Percentiles rank a stretch among this genome's conserved stretches.
Conservation (phyloP, 1,140 invertebrate genomes). For the Liolophura sinensis region DNA sequence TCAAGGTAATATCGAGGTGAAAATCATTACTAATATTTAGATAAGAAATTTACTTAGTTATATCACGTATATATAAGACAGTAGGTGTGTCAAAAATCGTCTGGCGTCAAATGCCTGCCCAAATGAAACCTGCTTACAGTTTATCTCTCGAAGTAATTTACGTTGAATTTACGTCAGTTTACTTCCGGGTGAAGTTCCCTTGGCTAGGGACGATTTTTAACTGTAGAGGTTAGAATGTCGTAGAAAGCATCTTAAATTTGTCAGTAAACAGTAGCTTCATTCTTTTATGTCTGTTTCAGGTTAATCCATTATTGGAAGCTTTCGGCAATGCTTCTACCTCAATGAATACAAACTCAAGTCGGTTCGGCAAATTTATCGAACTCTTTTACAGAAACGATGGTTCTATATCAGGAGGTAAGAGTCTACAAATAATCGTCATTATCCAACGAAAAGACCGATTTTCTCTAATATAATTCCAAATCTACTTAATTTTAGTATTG, state of each 20-base stretch:
- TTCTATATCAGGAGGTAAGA: constrained; percentile 69
- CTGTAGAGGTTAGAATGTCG: neutral
- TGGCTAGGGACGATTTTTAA: neutral
- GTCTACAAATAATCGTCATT: neutral
- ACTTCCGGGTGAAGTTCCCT: neutral
- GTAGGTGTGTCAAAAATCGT: too few species aligned
- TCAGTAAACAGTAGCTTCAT: neutral
- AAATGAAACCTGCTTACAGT: too few species aligned
- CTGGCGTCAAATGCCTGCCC: too few species aligned
- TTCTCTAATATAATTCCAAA: neutral
- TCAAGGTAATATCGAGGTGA: too few species aligned
- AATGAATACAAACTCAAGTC: constrained; percentile 93
- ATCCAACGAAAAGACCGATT: neutral
- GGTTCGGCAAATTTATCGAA: constrained; percentile 94
- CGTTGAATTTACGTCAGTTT: neutral
- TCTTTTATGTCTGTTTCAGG: constrained; percentile 16
- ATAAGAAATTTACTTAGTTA: too few species aligned
- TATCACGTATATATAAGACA: too few species aligned
- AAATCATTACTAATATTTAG: too few species aligned
- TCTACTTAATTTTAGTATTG: neutral
- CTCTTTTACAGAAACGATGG: constrained; percentile 68
- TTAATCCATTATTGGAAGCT: constrained; percentile 95
- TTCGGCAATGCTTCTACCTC: constrained; percentile 96
- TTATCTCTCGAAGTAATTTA: neutral
- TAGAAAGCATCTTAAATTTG: neutral